Base-by-base conservation (phyloP, 2,113 vertebrate species). In the Stegastes partitus region DNA sequence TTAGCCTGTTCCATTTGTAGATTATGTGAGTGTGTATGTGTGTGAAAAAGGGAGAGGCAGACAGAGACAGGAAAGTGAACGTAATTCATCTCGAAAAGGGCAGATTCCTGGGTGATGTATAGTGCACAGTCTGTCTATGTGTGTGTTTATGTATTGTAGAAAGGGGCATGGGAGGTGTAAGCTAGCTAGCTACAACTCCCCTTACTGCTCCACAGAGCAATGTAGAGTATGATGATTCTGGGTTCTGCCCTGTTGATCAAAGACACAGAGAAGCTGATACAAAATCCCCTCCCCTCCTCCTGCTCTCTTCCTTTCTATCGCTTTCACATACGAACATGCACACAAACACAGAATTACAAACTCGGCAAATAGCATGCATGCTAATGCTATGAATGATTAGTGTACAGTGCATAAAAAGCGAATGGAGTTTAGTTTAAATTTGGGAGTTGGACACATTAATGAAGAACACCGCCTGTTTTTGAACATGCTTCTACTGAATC, bases 151-250 rank as follows among this genome's bases (percentile, higher is more conserved):
- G 63, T 74, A 23, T 78, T 73, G 74, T 68, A 80, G 84, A 86
- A 74, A 53, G 63, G 59, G 79, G 84, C 51, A 90, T 91, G 84
- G 91, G 92, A 91, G 91, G 81, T 66, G 79, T 59, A 47, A 87
- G 79, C 70, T 77, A 57, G 76, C 76, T 58, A 69, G 90, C 81
- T 87, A 81, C 84, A 71, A 87, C 70, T 87, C 51, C 80, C 83
- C 85, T 93, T 91, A 92, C 90, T 87, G 63, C 78, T 83, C 73
- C 89, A 67, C 79, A 68, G 68, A 92, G 91, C 77, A 88, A 93
- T 90, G 90, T 88, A 74, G 86, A 88, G 90, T 93, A 93, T 90
- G 88, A 92, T 83, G 82, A 88, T 85, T 90, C 89, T 77, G 77
- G 66, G 62, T 88, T 89, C 77, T 79, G 73, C 89, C 73, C 83